Percentiles rank a stretch among this genome's conserved stretches.
Conservation (phyloP, 2,888 invertebrate genomes). For the Rhingia campestris region DNA sequence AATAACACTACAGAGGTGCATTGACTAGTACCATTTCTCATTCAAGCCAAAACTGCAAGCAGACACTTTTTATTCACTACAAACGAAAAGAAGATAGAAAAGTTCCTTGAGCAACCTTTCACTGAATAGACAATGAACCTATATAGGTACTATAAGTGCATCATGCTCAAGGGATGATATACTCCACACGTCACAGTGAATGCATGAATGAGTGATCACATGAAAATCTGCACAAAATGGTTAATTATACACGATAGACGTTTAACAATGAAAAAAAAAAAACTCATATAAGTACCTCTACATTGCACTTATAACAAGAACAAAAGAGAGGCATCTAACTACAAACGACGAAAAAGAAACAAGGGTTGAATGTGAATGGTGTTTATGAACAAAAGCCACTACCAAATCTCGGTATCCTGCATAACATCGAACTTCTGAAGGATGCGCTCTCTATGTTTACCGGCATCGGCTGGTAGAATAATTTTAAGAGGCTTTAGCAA, state of each 20-base stretch:
- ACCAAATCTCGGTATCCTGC: conserved; percentile 80
- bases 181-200: conserved; percentile 36
- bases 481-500: conserved; percentile 81
- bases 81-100: conserved; percentile 26
- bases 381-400: conserved; percentile 32
- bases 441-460: conserved; percentile 79
- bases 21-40: conserved; percentile 15
- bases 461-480: conserved; percentile 79
- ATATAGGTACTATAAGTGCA: conserved; percentile 46
- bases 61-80: conserved; percentile 33
- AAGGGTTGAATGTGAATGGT: background rate
- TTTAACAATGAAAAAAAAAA: conserved; percentile 35
- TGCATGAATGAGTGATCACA: conserved; percentile 53
- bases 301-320: conserved; percentile 52
- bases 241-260: conserved; percentile 58
- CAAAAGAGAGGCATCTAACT: conserved; percentile 36
- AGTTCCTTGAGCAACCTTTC: conserved; percentile 35
- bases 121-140: conserved; percentile 41
- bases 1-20: background rate
- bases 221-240: conserved; percentile 52
- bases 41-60: conserved; percentile 29
- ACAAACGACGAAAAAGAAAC: conserved; percentile 13
- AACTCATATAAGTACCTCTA: conserved; percentile 24
- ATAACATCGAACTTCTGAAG: conserved; percentile 81
- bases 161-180: conserved; percentile 52